Evolutionary conservation across 2,797 vertebrate species (phyloP), one percentile per base, ranked within the genome.

Genomic region (Etheostoma nigrum): DNA sequence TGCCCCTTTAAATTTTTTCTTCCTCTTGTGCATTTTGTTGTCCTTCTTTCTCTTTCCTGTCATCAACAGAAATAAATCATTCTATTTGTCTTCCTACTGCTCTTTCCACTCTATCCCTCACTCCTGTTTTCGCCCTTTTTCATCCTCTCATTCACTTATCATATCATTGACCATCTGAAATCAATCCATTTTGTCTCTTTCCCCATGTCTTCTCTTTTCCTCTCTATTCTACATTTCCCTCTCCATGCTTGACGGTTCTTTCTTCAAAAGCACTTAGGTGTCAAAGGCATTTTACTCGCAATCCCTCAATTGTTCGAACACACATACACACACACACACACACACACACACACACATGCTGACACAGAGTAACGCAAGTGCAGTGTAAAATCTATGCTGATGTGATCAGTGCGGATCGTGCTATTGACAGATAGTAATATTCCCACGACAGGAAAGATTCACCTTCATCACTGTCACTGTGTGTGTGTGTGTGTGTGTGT

Each of bases 301-400:
- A 93, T 93, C 89, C 85, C 82, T 91, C 89, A 91, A 87, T 83
- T 88, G 80, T 86, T 89, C 79, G 88, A 64, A 79, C 78, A 70
- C 75, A 52, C 74, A 53, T 58, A 55, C 66, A 58, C 36, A 21
- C 51, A 27, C 44, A 48, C 69, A 53, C 36, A 21, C 51, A 27
- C 44, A 48, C 69, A 53, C 47, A 72, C 73, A 69, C 77, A 57
- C 78, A 67, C 78, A 54, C 19, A 71, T 53, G 16, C 78, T 78
- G 76, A 86, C 74, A 81, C 59, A 79, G 71, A 76, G 72, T 67
- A 78, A 88, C 53, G 65, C 87, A 82, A 81, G 78, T 74, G 84
- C 58, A 25, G 72, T 86, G 83, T 92, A 94, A 95, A 95, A 95
- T 94, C 94, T 77, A 94, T 95, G 89, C 87, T 95, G 93, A 95